phyloP scores from a whole-genome alignment of 37 sponge, comb jelly and placozoan species.

The Geodia barretti region DNA sequence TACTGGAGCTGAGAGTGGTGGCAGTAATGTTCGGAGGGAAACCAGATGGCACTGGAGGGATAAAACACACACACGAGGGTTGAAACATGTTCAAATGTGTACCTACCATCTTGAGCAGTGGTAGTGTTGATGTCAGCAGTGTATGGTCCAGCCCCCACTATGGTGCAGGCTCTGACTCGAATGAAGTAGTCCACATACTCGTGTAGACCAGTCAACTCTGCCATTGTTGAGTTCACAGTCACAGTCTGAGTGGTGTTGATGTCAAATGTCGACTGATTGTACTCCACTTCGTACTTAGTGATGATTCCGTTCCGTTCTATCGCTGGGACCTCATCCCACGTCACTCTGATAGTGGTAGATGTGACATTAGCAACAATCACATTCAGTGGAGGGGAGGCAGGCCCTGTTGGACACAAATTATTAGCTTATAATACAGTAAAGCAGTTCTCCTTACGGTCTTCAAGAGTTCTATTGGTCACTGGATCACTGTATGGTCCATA shows the following conservation, averaged over 20 bases:
- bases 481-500: slow-evolving; percentile 14
- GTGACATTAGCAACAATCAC: neutral
- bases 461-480: neutral
- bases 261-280: neutral
- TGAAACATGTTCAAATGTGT: too few species aligned
- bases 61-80: too few species aligned
- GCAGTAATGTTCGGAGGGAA: neutral
- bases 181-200: slow-evolving; percentile 21
- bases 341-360: slow-evolving; percentile 3
- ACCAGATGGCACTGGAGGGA: neutral
- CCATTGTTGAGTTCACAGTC: neutral
- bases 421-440: too few species aligned
- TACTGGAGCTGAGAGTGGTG: neutral
- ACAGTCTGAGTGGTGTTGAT: neutral
- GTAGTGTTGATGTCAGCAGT: slow-evolving; percentile 8
- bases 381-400: slow-evolving; percentile 19
- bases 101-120: slow-evolving; percentile 29
- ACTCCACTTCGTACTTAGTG: slow-evolving; percentile 13
- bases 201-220: neutral
- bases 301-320: slow-evolving; percentile 21
- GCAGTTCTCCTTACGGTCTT: neutral
- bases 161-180: slow-evolving; percentile 29
- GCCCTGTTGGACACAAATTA: too few species aligned
- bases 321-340: slow-evolving; percentile 14
- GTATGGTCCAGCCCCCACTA: slow-evolving; percentile 18